These are phyloP conservation scores for Xiphorhynchus elegans DNA, from an alignment of 2,113 vertebrate genomes.

Conservation along the genomic window DNA sequence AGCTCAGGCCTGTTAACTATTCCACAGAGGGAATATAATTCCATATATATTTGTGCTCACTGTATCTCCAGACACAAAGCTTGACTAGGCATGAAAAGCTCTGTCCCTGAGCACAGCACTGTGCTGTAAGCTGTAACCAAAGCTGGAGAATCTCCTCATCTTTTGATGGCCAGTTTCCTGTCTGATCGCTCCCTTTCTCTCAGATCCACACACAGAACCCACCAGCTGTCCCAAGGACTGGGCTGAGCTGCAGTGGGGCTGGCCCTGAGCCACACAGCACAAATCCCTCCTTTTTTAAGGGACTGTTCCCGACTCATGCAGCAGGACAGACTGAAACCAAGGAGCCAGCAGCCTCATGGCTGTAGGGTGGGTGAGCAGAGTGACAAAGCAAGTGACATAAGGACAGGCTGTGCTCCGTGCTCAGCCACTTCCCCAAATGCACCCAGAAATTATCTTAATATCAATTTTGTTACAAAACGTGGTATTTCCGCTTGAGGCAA, in stretches of 20 bases:
- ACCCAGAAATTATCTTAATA: neutral
- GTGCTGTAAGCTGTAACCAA: neutral
- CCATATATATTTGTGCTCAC: neutral
- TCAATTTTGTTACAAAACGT: neutral
- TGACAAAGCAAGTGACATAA: neutral
- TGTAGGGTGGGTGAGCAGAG: neutral
- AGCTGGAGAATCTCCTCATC: neutral
- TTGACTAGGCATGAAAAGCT: neutral
- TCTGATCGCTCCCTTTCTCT: neutral
- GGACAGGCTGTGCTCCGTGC: fast-evolving
- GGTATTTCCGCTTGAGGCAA: neutral
- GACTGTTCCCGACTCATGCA: neutral
- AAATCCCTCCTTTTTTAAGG: neutral
- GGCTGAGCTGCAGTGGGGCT: neutral
- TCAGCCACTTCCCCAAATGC: conserved; percentile 19
- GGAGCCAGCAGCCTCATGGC: neutral
- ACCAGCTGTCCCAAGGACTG: neutral
- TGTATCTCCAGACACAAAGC: neutral
- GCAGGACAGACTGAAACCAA: neutral
- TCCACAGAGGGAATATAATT: neutral
- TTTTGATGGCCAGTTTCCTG: neutral
- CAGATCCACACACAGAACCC: neutral
- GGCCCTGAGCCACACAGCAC: neutral
- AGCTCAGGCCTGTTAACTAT: neutral
- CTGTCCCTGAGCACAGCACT: neutral